Conservation (phyloP, 1,140 invertebrate species). For the Tachypleus tridentatus region DNA sequence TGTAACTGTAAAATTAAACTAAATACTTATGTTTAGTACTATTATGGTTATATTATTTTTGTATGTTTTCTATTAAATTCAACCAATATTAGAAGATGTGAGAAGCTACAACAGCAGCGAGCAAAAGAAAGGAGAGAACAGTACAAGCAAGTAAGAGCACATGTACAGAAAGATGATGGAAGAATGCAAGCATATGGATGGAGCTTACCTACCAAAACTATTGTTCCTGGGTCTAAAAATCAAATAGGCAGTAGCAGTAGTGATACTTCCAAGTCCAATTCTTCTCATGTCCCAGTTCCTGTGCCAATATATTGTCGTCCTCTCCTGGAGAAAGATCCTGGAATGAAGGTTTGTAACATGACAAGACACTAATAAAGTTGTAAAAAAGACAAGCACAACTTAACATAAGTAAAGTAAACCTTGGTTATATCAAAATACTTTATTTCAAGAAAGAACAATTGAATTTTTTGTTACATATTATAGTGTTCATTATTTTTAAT, state of each 20-base stretch:
- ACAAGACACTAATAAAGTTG: too few relatives aligned
- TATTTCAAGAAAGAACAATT: neutral
- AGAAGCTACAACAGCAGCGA: conserved; percentile 52
- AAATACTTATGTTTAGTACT: too few relatives aligned
- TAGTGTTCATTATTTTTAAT: neutral
- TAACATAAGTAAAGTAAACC: too few relatives aligned
- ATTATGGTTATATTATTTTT: too few relatives aligned
- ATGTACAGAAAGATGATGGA: conserved; percentile 53
- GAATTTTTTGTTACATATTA: neutral
- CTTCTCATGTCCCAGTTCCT: conserved; percentile 49
- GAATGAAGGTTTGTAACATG: conserved; percentile 52
- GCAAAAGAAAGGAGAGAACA: conserved; percentile 70
- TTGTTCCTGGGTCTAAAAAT: conserved; percentile 23
- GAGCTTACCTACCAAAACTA: conserved; percentile 60
- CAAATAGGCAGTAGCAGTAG: neutral
- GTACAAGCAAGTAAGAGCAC: conserved; percentile 41
- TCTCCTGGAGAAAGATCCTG: conserved; percentile 81
- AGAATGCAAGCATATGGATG: conserved; percentile 80
- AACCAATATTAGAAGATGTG: conserved; percentile 39
- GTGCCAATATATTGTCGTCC: conserved; percentile 92
- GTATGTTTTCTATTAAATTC: too few relatives aligned
- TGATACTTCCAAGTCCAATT: neutral
- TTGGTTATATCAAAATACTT: too few relatives aligned
- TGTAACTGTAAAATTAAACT: too few relatives aligned
- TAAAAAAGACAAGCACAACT: too few relatives aligned